Conservation (phyloP, 30 jellyfish, hydroid and myxozoan genomes). For the Cassiopea andromeda region DNA sequence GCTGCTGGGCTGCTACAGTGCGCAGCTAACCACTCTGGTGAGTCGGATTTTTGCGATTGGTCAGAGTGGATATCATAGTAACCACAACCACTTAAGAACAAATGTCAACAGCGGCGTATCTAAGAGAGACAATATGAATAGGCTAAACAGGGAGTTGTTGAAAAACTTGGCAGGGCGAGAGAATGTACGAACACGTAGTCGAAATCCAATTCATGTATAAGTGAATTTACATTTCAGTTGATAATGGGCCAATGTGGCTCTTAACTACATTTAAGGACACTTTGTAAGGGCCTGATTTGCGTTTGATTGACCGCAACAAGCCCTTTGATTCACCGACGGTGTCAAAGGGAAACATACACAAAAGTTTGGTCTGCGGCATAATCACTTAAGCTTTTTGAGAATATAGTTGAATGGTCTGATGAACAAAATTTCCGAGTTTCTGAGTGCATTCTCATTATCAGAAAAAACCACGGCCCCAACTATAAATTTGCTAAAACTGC, state of each 20-base stretch:
- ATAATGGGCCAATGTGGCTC: slow-evolving; percentile 38
- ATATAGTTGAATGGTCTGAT: background rate
- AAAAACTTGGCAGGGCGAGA: slow-evolving; percentile 16
- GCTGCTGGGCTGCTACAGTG: background rate
- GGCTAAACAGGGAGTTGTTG: slow-evolving; percentile 18
- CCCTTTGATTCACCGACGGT: slow-evolving; percentile 52
- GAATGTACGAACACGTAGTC: slow-evolving; percentile 11
- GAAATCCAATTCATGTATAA: slow-evolving; percentile 47
- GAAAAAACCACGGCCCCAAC: slow-evolving; percentile 8
- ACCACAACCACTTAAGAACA: slow-evolving; percentile 55
- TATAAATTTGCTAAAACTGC: slow-evolving; percentile 25
- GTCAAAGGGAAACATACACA: slow-evolving; percentile 29
- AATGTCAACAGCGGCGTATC: slow-evolving; percentile 78
- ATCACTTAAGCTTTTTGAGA: slow-evolving; percentile 4
- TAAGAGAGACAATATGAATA: slow-evolving; percentile 46
- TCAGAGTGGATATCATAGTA: slow-evolving; percentile 49
- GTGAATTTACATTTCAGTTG: slow-evolving; percentile 26
- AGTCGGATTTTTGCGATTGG: slow-evolving; percentile 30
- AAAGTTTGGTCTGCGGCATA: slow-evolving; percentile 54
- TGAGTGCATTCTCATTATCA: slow-evolving; percentile 13
- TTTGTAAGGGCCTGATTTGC: slow-evolving; percentile 28
- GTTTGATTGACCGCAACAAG: slow-evolving; percentile 37
- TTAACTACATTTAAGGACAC: slow-evolving; percentile 58
- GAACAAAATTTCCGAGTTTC: slow-evolving; percentile 9
- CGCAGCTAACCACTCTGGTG: slow-evolving; percentile 23